phyloP scores from a whole-genome alignment of 2,888 invertebrate genomes.

The Luperina testacea region DNA sequence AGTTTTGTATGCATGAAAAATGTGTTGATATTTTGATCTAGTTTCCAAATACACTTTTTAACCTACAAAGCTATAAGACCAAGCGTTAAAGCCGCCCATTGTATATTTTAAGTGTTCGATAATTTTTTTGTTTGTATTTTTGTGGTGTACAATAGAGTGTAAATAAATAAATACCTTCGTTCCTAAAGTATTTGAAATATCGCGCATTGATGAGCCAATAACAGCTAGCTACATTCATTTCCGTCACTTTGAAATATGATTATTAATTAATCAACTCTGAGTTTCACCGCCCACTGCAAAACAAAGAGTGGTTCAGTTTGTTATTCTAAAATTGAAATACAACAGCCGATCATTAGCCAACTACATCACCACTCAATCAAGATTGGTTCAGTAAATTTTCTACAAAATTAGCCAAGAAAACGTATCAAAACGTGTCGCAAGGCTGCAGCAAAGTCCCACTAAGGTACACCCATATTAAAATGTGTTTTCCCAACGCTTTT shows the following conservation, averaged over 20 bases:
- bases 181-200: neutral
- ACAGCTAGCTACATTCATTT: neutral
- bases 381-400: neutral
- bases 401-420: conserved; percentile 21
- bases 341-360: neutral
- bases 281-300: neutral
- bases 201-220: neutral
- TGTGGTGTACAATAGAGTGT: no score
- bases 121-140: no score
- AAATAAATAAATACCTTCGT: neutral
- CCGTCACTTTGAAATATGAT: conserved; percentile 2
- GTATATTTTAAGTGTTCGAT: no score
- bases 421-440: conserved; percentile 71
- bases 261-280: conserved; percentile 35
- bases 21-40: conserved; percentile 12
- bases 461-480: conserved; percentile 83
- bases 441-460: conserved; percentile 57
- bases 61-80: no score
- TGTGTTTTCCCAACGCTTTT: conserved; percentile 82
- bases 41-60: neutral
- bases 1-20: conserved; percentile 44
- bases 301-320: conserved; percentile 9
- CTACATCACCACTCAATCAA: neutral
- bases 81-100: no score
- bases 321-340: conserved; percentile 6